Evolutionary conservation across 2,797 vertebrate genomes (phyloP).

Genomic region (Cyprinodon diabolis): DNA sequence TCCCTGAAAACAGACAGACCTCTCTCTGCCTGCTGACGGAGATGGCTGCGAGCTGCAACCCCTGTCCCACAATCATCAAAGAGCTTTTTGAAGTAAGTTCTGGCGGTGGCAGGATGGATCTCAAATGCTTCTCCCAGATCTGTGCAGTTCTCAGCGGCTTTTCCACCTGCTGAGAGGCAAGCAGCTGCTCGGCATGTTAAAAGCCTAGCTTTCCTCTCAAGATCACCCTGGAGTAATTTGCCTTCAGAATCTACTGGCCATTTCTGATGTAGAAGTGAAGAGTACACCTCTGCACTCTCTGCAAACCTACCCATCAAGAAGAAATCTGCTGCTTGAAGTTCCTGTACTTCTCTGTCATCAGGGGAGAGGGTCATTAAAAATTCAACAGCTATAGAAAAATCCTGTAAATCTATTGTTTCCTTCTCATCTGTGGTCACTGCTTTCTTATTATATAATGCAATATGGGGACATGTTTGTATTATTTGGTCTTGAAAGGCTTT

Average conservation of each 20-base stretch:
- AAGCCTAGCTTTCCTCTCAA: constrained; percentile 74
- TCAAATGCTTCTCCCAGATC: constrained; percentile 87
- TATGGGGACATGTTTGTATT: constrained; percentile 30
- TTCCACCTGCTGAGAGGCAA: constrained; percentile 80
- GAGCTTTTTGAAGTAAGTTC: constrained; percentile 77
- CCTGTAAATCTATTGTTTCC: constrained; percentile 22
- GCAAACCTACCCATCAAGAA: constrained; percentile 73
- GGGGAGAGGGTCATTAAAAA: constrained; percentile 84
- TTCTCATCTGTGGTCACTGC: constrained; percentile 15
- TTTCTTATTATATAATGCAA: constrained; percentile 22
- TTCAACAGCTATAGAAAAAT: constrained; percentile 56
- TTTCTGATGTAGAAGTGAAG: constrained; percentile 66
- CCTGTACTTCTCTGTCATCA: constrained; percentile 57
- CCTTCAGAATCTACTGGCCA: constrained; percentile 16
- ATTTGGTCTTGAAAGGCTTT: constrained; percentile 72
- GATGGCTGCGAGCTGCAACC: constrained; percentile 63
- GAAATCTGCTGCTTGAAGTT: constrained; percentile 78
- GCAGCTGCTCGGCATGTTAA: constrained; percentile 85
- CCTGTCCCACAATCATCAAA: constrained; percentile 73
- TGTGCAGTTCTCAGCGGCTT: constrained; percentile 70
- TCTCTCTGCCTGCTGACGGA: constrained; percentile 81
- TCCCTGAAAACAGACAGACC: constrained; percentile 85
- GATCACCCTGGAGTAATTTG: constrained; percentile 14
- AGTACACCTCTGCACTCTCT: constrained; percentile 81
- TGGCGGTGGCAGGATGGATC: constrained; percentile 77